phyloP scores from a whole-genome alignment of 2,888 invertebrate genomes.

The Cataglyphis rosenhaueri region DNA sequence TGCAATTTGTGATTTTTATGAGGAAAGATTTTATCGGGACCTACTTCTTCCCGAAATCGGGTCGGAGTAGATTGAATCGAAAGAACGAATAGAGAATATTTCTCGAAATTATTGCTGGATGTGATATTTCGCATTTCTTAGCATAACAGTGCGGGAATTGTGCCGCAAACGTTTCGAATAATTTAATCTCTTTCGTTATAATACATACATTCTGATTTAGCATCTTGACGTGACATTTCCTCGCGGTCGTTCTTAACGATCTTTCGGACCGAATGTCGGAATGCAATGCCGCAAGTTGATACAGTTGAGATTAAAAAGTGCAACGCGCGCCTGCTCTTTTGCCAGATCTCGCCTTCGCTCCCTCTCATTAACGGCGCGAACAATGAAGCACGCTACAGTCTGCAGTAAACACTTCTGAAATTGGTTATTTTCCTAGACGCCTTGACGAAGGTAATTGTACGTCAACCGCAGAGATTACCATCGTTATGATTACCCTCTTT shows the following conservation, averaged over 20 bases:
- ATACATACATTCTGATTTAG: not conserved
- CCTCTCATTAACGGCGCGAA: conserved; percentile 77
- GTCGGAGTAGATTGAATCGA: conserved; percentile 12
- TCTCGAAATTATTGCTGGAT: conserved; percentile 9
- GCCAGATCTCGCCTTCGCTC: conserved; percentile 30
- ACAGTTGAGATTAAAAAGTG: conserved; percentile 76
- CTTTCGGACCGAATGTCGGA: conserved; percentile 13
- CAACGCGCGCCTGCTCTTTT: conserved; percentile 51
- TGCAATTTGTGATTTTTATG: conserved; percentile 21
- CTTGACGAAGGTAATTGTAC: conserved; percentile 79
- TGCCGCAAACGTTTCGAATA: conserved; percentile 37
- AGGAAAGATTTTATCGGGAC: conserved; percentile 8
- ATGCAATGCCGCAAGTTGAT: conserved; percentile 55
- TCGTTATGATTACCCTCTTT: conserved; percentile 82
- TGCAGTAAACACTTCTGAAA: conserved; percentile 82
- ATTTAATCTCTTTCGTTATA: conserved; percentile 40
- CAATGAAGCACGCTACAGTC: conserved; percentile 74
- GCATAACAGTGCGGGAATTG: not conserved
- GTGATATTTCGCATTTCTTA: conserved; percentile 14
- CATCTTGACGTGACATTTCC: conserved; percentile 45
- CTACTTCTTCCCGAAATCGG: conserved; percentile 33
- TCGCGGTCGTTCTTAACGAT: conserved; percentile 6
- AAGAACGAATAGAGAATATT: conserved; percentile 25
- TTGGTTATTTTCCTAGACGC: conserved; percentile 82
- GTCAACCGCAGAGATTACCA: conserved; percentile 83